A percentile compares a stretch with the other conserved stretches of the same genome.
These are phyloP conservation scores for Incurvaria masculella DNA, from an alignment of 2,888 invertebrate species.

Conservation along the genomic window DNA sequence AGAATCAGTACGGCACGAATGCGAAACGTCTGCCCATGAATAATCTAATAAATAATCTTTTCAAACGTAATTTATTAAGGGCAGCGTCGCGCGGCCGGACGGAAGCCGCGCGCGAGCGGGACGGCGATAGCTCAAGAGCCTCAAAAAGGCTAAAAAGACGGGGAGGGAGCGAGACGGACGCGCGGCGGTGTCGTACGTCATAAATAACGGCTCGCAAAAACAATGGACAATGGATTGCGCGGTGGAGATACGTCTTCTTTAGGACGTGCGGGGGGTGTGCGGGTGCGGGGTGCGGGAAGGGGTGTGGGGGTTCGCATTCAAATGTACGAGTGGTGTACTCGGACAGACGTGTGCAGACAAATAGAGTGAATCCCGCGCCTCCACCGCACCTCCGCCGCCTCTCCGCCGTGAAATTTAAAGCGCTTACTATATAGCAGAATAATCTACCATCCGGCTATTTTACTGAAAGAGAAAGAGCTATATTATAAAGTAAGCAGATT, in stretches of 20 bases:
- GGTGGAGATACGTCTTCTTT: constrained; percentile 54
- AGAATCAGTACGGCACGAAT: constrained; percentile 37
- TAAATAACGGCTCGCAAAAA: constrained; percentile 54
- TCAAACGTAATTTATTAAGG: constrained; percentile 50
- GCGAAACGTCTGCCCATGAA: constrained; percentile 38
- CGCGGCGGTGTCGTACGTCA: constrained; percentile 39
- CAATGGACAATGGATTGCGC: constrained; percentile 55
- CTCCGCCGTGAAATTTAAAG: too few species aligned
- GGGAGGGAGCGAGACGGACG: constrained; percentile 27
- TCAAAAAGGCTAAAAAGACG: constrained; percentile 8
- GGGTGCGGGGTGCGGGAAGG: too few species aligned
- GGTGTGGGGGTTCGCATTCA: not conserved
- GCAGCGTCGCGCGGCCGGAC: constrained; percentile 29
- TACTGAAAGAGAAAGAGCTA: too few species aligned
- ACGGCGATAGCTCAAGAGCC: constrained; percentile 12
- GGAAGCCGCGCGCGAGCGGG: constrained; percentile 39
- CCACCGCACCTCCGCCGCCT: too few species aligned
- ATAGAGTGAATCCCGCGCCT: not conserved
- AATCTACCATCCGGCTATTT: too few species aligned
- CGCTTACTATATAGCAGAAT: too few species aligned
- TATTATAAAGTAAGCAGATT: too few species aligned
- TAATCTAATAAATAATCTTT: constrained; percentile 56
- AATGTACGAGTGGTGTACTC: not conserved
- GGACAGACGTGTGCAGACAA: not conserved
- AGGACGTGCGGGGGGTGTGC: constrained; percentile 18